A percentile compares a stretch with the other conserved stretches of the same genome.
Conservation (phyloP, 2,113 vertebrate species). For the Oxyura jamaicensis region DNA sequence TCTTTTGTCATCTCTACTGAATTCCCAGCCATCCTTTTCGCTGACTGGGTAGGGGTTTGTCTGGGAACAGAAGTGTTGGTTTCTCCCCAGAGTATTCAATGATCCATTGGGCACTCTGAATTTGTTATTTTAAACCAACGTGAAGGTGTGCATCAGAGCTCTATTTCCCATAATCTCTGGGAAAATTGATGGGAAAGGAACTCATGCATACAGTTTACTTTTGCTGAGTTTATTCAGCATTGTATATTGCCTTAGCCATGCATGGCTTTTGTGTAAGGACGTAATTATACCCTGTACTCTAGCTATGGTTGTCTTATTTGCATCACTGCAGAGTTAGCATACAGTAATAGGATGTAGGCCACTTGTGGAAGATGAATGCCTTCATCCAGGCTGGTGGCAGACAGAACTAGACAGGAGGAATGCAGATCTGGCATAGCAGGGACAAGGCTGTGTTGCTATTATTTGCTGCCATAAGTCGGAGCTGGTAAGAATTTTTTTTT, state of each 20-base stretch:
- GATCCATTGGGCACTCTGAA: neutral
- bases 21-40: neutral
- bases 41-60: neutral
- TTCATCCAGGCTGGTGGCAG: neutral
- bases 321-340: neutral
- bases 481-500: neutral
- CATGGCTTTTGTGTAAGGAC: neutral
- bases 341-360: fast-evolving
- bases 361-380: neutral
- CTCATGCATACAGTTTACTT: neutral
- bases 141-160: neutral
- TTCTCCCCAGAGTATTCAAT: neutral
- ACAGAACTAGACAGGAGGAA: neutral
- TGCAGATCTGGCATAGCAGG: neutral
- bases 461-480: neutral
- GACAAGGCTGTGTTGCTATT: neutral
- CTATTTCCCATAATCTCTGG: neutral
- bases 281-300: neutral
- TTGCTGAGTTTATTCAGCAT: neutral
- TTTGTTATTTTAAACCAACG: neutral
- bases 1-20: neutral
- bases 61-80: neutral
- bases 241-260: neutral
- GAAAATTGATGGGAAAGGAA: neutral
- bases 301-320: neutral